Evolutionary conservation across 1,140 invertebrate species (phyloP), one percentile per base, ranked within the genome.

Genomic region (Bombus waltoni): DNA sequence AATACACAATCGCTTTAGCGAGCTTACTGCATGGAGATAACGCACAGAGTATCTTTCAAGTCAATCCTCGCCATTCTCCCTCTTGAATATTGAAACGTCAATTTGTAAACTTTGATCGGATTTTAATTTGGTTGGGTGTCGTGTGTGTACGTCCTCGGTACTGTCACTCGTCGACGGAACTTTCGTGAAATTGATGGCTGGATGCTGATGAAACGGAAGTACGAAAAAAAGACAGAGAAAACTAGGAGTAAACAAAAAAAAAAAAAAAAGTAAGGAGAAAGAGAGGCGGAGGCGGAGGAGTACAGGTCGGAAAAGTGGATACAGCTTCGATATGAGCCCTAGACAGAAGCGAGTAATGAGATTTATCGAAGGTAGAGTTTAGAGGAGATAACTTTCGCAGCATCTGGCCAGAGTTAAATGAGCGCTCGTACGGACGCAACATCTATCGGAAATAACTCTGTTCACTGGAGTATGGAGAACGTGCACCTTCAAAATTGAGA

Each of bases 81-180:
- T 38, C 86, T 78, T 87, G 88, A 91, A 94, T 94, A 94, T 94
- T 93, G 91, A 94, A 94, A 92, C 93, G 90, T 94, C 92, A 91
- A 93, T 94, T 94, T 93, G 92, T 91, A 92, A 94, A 94, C 91
- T 95, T 94, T 94, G 94, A 95, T 95, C 94, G 92, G 93, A 88
- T 95, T 94, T 94, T 95, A 94, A 95, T 94, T 93, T 89, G 91
- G 91, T 94, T 92, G 80, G 68, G 86, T 72, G 59, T 59, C 71
- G 72, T 18, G 72, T 40, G 35, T 59, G 81, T n/a, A 65, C 11
- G 57, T 62, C 76, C 87, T 74, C 79, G 32, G 11, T 18, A 62
- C 75, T 71, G 83, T 86, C 83, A 81, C 77, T 79, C 79, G 73
- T 77, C 77, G 79, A 76, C 35, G n/a, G 25, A 89, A 90, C 71